Evolutionary conservation across 64 coral and sea anemone genomes (phyloP).

Genomic region (Actinia tenebrosa): DNA sequence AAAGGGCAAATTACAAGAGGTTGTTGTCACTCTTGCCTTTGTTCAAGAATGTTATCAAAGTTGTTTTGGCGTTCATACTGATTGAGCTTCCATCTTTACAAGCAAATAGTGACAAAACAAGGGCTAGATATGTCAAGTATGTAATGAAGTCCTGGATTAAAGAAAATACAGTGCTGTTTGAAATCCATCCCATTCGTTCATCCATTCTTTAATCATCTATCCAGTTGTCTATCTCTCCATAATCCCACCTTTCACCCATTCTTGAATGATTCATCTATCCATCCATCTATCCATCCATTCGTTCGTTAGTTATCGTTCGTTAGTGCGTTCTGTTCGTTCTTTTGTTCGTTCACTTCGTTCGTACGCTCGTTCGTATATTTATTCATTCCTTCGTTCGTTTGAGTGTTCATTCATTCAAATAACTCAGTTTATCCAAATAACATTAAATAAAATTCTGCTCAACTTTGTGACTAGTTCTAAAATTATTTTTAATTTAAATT

Average conservation of each 20-base stretch:
- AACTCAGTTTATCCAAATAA: too few relatives aligned
- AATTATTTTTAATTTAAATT: neutral
- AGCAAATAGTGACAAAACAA: neutral
- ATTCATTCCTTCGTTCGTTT: too few relatives aligned
- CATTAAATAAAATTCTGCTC: neutral
- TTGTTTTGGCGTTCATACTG: constrained; percentile 43
- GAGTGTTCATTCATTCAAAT: too few relatives aligned
- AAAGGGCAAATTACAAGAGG: constrained; percentile 74
- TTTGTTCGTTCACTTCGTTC: too few relatives aligned
- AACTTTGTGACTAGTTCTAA: neutral
- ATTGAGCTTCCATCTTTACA: constrained; percentile 30
- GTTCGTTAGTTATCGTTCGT: too few relatives aligned
- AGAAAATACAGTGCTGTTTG: neutral
- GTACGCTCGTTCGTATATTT: too few relatives aligned
- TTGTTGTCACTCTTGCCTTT: constrained; percentile 56
- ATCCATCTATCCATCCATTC: too few relatives aligned
- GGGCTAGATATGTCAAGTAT: constrained; percentile 47
- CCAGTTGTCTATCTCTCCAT: neutral
- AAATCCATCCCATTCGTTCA: neutral
- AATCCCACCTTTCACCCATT: neutral
- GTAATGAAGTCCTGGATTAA: neutral
- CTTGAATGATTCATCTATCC: neutral
- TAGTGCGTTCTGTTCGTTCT: too few relatives aligned
- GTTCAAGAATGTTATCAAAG: constrained; percentile 24
- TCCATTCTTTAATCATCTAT: neutral